Conservation (phyloP, 2,797 vertebrate species). For the Ceyx erithaca region DNA sequence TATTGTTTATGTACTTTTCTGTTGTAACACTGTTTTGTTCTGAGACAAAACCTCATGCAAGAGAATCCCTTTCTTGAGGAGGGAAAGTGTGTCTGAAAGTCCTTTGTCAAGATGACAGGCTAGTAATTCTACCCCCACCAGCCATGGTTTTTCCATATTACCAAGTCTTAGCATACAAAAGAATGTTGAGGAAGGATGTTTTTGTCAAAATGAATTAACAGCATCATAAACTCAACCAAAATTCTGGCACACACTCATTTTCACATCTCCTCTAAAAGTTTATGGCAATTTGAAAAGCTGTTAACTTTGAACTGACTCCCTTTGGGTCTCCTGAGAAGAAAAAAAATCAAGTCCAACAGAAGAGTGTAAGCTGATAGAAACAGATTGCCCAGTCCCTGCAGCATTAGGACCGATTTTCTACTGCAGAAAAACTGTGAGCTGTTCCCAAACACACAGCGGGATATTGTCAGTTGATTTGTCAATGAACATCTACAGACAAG, state of each 20-base stretch:
- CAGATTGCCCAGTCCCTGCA: not conserved
- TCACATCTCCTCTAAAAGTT: not conserved
- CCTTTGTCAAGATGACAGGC: conserved; percentile 11
- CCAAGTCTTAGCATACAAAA: not conserved
- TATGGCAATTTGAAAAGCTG: not conserved
- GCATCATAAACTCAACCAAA: not conserved
- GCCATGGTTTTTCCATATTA: not conserved
- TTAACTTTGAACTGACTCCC: not conserved
- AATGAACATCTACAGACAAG: not conserved
- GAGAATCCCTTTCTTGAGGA: not conserved
- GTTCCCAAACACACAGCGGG: not conserved
- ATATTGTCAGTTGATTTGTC: not conserved
- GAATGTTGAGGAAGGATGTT: not conserved
- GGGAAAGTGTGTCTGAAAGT: not conserved
- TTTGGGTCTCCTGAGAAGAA: not conserved
- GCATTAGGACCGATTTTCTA: not conserved
- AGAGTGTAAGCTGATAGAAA: not conserved
- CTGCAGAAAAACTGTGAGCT: not conserved
- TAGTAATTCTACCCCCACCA: not conserved
- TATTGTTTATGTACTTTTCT: not conserved
- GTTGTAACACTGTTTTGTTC: not conserved
- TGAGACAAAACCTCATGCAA: not conserved
- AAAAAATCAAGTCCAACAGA: not conserved
- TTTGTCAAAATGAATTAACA: not conserved
- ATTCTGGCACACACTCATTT: not conserved